Evolutionary conservation across 2,888 invertebrate species (phyloP).

Genomic region (Ametastegia equiseti): DNA sequence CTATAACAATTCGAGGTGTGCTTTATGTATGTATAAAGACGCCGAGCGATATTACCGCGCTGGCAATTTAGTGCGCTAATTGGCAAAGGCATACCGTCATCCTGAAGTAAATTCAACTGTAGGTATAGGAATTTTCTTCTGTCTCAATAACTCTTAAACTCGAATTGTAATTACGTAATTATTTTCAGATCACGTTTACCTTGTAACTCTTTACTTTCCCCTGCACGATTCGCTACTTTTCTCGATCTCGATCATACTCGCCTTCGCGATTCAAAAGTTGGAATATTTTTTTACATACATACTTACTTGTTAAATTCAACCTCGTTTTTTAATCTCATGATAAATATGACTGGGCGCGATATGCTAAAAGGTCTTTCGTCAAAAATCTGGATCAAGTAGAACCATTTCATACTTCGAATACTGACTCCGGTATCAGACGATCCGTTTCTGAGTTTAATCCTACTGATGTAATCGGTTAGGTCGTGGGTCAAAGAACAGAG

Average conservation of each 20-base stretch:
- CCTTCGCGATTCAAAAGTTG: not conserved
- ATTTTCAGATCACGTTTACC: constrained; percentile 21
- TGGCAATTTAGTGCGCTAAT: constrained; percentile 32
- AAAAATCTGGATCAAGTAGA: not conserved
- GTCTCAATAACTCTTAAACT: constrained; percentile 1
- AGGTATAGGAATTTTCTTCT: not conserved
- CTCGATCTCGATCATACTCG: not conserved
- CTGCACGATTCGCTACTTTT: not conserved
- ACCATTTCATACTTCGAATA: too few species aligned
- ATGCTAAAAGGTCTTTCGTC: too few species aligned
- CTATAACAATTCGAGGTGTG: constrained; percentile 26
- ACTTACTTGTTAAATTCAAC: too few species aligned
- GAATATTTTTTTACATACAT: too few species aligned
- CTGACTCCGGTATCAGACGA: too few species aligned
- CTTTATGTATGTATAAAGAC: not conserved
- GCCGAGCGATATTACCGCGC: not conserved
- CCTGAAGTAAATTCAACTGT: too few species aligned
- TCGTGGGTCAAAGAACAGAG: not conserved
- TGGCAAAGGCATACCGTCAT: not conserved
- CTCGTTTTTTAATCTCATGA: too few species aligned
- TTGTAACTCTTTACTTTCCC: constrained; percentile 9
- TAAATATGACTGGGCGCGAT: too few species aligned
- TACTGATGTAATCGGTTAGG: too few species aligned
- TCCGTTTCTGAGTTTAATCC: too few species aligned
- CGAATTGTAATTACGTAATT: not conserved